These are phyloP conservation scores for Notiomystis cincta DNA, from an alignment of 2,113 vertebrate genomes.

Conservation along the genomic window DNA sequence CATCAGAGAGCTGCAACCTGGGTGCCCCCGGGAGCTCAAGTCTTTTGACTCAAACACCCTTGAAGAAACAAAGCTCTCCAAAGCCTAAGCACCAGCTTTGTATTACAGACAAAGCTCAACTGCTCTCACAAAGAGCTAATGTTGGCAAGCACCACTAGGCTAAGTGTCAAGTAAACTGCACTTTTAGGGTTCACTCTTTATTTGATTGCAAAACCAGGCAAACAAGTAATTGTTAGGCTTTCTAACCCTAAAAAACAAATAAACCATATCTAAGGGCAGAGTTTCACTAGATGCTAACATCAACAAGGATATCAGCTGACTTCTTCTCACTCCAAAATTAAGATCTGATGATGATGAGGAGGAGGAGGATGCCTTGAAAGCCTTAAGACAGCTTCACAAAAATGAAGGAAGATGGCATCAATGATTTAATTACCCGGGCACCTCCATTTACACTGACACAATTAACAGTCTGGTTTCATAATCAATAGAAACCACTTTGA, in stretches of 20 bases:
- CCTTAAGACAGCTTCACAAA: not conserved
- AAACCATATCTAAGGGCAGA: not conserved
- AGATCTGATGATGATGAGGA: not conserved
- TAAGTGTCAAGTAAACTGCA: not conserved
- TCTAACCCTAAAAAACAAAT: not conserved
- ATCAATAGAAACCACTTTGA: not conserved
- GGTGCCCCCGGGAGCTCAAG: rapidly evolving
- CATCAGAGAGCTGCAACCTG: not conserved
- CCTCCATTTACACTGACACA: not conserved
- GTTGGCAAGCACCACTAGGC: not conserved
- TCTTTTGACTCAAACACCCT: not conserved
- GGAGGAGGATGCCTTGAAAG: not conserved
- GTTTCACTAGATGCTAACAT: not conserved
- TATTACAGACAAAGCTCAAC: not conserved
- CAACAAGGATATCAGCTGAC: not conserved
- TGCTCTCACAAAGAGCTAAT: not conserved
- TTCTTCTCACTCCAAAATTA: not conserved
- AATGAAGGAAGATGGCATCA: not conserved
- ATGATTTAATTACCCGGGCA: not conserved
- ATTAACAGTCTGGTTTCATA: not conserved
- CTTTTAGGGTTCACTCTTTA: not conserved
- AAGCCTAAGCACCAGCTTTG: not conserved
- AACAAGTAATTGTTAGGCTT: not conserved
- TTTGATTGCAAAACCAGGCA: not conserved
- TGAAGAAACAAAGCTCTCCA: not conserved